Evolutionary conservation across 2,888 invertebrate species (phyloP).

Genomic region (Carpatolechia fugitivella): DNA sequence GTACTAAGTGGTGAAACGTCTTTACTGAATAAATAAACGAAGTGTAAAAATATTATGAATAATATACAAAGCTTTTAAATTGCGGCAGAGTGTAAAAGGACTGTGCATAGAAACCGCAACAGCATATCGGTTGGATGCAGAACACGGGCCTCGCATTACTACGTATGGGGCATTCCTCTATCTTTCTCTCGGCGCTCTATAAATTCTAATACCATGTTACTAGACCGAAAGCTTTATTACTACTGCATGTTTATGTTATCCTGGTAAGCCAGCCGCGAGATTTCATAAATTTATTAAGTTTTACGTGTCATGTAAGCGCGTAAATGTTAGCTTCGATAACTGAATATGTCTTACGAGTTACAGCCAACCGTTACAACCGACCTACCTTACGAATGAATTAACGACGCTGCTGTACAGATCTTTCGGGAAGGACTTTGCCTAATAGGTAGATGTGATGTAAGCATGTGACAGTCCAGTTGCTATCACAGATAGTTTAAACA

Average conservation of each 20-base stretch:
- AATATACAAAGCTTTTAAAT: constrained; percentile 20
- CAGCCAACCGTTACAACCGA: no score
- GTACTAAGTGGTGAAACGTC: no score
- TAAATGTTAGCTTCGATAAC: not conserved
- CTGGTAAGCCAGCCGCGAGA: constrained; percentile 26
- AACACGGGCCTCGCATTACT: constrained; percentile 56
- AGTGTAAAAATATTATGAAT: no score
- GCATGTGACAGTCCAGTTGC: no score
- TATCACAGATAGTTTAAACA: no score
- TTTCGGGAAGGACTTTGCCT: no score
- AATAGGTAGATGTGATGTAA: no score
- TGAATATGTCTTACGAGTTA: not conserved
- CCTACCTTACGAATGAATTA: no score
- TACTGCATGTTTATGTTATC: constrained; percentile 44
- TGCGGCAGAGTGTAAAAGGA: constrained; percentile 39
- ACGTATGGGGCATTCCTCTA: constrained; percentile 52
- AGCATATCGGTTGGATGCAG: constrained; percentile 54
- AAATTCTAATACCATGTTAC: constrained; percentile 54
- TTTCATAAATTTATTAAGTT: constrained; percentile 33
- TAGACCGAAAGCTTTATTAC: constrained; percentile 50
- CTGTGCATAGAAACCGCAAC: constrained; percentile 70
- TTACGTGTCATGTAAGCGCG: constrained; percentile 1
- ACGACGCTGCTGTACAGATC: no score
- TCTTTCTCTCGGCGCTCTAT: constrained; percentile 46
- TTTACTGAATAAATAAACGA: not conserved